These are phyloP conservation scores for Pocillopora verrucosa DNA, from an alignment of 64 coral and sea anemone species.

Conservation along the genomic window DNA sequence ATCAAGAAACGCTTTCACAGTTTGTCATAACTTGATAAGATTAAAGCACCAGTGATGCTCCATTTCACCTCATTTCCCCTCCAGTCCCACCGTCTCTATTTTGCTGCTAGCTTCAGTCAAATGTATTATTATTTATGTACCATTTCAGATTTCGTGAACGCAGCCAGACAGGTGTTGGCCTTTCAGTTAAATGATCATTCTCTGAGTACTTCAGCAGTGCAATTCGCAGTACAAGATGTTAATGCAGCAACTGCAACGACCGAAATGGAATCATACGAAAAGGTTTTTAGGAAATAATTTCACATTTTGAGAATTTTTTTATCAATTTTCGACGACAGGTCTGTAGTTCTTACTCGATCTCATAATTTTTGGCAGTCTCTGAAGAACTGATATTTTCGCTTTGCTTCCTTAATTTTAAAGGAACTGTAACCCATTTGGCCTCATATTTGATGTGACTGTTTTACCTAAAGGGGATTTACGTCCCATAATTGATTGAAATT, in stretches of 20 bases:
- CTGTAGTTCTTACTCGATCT: too few relatives aligned
- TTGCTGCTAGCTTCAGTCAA: too few relatives aligned
- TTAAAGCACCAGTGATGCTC: too few relatives aligned
- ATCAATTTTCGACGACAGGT: background rate
- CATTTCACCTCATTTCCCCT: too few relatives aligned
- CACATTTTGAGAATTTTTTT: background rate
- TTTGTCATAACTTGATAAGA: too few relatives aligned
- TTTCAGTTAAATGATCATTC: constrained; percentile 72
- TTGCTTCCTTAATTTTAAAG: too few relatives aligned
- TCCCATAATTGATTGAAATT: too few relatives aligned
- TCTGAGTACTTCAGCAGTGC: constrained; percentile 73
- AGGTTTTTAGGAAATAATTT: background rate
- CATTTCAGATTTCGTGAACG: constrained; percentile 79
- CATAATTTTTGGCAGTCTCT: background rate
- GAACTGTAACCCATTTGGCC: too few relatives aligned
- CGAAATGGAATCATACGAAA: constrained; percentile 12
- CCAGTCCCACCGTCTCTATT: too few relatives aligned
- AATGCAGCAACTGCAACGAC: constrained; percentile 32
- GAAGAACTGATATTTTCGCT: background rate
- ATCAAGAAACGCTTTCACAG: too few relatives aligned
- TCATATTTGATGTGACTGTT: too few relatives aligned
- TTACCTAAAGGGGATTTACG: too few relatives aligned
- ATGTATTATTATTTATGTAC: background rate
- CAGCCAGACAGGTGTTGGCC: constrained; percentile 72
- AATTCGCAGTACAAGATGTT: constrained; percentile 90